phyloP scores from a whole-genome alignment of 1,140 invertebrate species.

The Euwallacea fornicatus region DNA sequence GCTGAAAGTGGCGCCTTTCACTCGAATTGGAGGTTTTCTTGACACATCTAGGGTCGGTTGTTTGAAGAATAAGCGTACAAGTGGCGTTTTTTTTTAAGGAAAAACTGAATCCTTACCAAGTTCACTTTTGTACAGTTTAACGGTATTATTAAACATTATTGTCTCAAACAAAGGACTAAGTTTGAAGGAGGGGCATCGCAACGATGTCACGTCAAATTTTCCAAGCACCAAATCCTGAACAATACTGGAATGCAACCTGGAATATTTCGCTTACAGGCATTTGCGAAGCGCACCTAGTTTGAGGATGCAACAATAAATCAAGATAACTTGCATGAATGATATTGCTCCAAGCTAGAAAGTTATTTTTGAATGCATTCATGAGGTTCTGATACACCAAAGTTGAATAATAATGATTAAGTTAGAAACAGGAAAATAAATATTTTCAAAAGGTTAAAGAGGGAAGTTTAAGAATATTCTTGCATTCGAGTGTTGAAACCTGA shows the following conservation, averaged over 20 bases:
- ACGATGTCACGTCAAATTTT: background rate
- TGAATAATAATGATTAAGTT: background rate
- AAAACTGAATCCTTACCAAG: background rate
- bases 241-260: background rate
- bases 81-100: background rate
- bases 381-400: no score
- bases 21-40: no score
- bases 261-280: background rate
- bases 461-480: background rate
- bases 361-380: no score
- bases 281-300: background rate
- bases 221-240: constrained; percentile 1
- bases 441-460: background rate
- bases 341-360: no score
- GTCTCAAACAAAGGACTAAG: background rate
- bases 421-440: background rate
- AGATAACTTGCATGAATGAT: no score
- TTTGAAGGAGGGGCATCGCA: background rate
- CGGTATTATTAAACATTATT: background rate
- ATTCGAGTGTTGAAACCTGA: background rate
- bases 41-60: no score
- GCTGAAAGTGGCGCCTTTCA: background rate
- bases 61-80: background rate
- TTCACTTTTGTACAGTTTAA: background rate
- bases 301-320: background rate